Evolutionary conservation across 2,797 vertebrate genomes (phyloP).

Genomic region (Knipowitschia caucasica): DNA sequence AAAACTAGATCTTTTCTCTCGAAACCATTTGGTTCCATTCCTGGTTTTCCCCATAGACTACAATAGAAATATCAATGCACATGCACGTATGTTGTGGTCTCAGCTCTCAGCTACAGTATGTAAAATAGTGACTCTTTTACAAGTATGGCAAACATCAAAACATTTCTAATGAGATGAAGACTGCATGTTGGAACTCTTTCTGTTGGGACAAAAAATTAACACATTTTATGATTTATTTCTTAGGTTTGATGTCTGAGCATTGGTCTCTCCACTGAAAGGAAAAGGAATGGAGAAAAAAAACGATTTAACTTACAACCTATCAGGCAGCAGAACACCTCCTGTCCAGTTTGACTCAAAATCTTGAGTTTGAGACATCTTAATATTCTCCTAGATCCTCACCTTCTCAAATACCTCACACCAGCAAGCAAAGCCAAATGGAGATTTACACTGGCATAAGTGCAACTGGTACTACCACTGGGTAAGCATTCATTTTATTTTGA

Average conservation of each 20-base stretch:
- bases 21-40: no score
- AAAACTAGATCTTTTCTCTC: no score
- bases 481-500: conserved; percentile 2
- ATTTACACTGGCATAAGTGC: conserved; percentile 4
- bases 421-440: conserved; percentile 5
- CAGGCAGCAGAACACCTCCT: neutral
- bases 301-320: neutral
- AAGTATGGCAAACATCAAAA: no score
- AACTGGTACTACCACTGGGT: conserved; percentile 1
- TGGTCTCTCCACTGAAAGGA: neutral
- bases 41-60: no score
- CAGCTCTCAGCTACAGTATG: no score
- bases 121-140: no score
- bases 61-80: no score
- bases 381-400: conserved; percentile 26
- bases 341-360: neutral
- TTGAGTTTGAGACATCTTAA: neutral
- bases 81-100: no score
- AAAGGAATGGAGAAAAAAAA: neutral
- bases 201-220: neutral
- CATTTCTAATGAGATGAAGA: no score
- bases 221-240: neutral
- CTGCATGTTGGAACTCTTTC: no score
- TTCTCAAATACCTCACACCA: conserved; percentile 25
- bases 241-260: neutral